A percentile compares a stretch with the other conserved stretches of the same genome.
Evolutionary conservation across 37 sponge, comb jelly and placozoan genomes (phyloP).

Genomic region (Cliona cf. orientalis): DNA sequence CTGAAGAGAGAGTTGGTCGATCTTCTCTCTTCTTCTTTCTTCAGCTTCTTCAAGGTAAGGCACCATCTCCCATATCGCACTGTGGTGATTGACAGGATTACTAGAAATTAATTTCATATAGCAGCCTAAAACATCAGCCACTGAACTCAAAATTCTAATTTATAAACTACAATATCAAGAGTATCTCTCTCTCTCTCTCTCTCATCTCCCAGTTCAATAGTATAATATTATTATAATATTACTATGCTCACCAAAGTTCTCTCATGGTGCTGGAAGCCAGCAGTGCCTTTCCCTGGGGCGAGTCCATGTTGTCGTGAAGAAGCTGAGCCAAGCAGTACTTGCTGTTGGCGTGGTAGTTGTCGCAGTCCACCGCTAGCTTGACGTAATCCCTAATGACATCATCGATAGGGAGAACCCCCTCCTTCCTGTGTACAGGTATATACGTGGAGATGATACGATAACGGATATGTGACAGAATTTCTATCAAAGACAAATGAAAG

Average conservation of each 20-base stretch:
- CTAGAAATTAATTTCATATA: background rate
- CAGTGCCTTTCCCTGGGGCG: conserved; percentile 36
- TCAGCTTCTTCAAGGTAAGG: conserved; percentile 37
- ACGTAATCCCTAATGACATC: conserved; percentile 78
- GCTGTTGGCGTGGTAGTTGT: conserved; percentile 55
- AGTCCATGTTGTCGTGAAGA: conserved; percentile 57
- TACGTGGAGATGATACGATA: background rate
- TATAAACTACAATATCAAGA: background rate
- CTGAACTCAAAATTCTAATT: background rate
- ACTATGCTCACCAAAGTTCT: conserved; percentile 64
- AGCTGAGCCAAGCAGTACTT: conserved; percentile 87
- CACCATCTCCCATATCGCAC: conserved; percentile 46
- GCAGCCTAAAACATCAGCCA: background rate
- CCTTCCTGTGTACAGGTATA: conserved; percentile 37
- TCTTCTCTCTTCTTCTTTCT: conserved; percentile 17
- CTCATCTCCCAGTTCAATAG: background rate
- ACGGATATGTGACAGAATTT: too few relatives aligned
- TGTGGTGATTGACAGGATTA: background rate
- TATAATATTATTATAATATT: background rate
- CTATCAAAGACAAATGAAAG: too few relatives aligned
- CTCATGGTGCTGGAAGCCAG: conserved; percentile 46
- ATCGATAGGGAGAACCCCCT: conserved; percentile 62
- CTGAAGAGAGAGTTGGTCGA: conserved; percentile 15
- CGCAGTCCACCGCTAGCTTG: conserved; percentile 53
- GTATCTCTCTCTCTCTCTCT: background rate